phyloP scores from a whole-genome alignment of 2,888 invertebrate genomes.

The Argyresthia albistria region DNA sequence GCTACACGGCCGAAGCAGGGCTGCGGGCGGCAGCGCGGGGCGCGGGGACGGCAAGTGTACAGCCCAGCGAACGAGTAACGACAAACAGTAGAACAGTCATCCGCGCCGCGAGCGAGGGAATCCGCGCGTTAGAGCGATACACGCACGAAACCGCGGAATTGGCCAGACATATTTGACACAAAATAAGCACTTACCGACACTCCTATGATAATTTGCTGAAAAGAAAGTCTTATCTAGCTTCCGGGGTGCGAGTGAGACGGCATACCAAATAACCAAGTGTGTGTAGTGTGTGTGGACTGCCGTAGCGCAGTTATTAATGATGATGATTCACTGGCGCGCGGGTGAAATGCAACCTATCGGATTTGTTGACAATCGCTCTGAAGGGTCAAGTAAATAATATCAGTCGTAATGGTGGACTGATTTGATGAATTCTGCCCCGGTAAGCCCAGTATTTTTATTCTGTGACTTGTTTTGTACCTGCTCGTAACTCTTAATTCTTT shows the following conservation, averaged over 20 bases:
- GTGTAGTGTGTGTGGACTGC: constrained; percentile 57
- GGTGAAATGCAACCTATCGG: constrained; percentile 69
- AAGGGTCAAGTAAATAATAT: constrained; percentile 61
- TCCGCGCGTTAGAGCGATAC: constrained; percentile 37
- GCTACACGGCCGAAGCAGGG: constrained; percentile 30
- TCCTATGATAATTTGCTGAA: constrained; percentile 27
- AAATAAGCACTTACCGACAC: constrained; percentile 30
- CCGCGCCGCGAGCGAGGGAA: constrained; percentile 39
- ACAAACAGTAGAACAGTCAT: constrained; percentile 52
- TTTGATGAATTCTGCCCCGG: constrained; percentile 39
- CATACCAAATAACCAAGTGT: constrained; percentile 50
- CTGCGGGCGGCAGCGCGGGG: constrained; percentile 36
- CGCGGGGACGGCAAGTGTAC: constrained; percentile 13
- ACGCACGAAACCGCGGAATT: constrained; percentile 23
- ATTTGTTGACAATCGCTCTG: constrained; percentile 67
- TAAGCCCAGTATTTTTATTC: constrained; percentile 24
- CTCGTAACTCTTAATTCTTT: not conserved
- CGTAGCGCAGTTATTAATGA: constrained; percentile 66
- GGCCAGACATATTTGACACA: constrained; percentile 31
- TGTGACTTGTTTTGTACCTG: not conserved
- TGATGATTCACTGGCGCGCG: constrained; percentile 70
- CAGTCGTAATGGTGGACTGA: constrained; percentile 63
- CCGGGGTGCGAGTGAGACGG: constrained; percentile 32
- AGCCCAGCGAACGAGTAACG: constrained; percentile 18
- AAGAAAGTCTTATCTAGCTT: constrained; percentile 7